Percentiles rank a stretch among this genome's conserved stretches.
These are phyloP conservation scores for Coptodon rendalli DNA, from an alignment of 2,113 vertebrate genomes.

Conservation along the genomic window DNA sequence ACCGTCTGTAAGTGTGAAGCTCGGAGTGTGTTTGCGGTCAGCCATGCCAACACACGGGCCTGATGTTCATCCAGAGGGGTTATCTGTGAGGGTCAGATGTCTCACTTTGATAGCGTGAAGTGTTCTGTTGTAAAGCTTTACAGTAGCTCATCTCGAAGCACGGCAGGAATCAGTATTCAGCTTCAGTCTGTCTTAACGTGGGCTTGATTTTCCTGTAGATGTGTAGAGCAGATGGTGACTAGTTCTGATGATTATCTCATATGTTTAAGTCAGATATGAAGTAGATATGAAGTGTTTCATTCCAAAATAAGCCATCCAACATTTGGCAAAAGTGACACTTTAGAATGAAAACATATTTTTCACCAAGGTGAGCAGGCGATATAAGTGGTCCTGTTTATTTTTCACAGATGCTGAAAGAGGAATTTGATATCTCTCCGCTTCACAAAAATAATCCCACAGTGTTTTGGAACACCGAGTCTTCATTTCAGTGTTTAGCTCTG, in stretches of 20 bases:
- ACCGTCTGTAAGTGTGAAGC: not conserved
- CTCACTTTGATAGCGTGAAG: not conserved
- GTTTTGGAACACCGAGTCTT: constrained; percentile 28
- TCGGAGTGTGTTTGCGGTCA: not conserved
- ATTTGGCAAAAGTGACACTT: not conserved
- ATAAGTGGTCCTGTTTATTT: not conserved
- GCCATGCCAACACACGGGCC: not conserved
- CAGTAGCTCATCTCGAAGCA: not conserved
- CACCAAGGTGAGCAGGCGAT: not conserved
- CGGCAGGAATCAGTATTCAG: not conserved
- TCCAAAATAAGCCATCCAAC: constrained; percentile 16
- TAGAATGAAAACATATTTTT: not conserved
- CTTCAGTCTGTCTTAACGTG: not conserved
- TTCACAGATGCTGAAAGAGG: not conserved
- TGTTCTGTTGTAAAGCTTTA: not conserved
- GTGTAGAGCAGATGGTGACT: constrained; percentile 34
- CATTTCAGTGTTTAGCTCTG: constrained; percentile 16
- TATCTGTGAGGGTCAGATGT: constrained; percentile 12
- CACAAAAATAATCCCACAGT: not conserved
- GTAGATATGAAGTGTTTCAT: constrained; percentile 26
- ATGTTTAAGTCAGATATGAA: constrained; percentile 32
- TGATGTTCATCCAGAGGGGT: not conserved
- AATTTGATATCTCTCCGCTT: not conserved
- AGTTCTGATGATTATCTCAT: constrained; percentile 14
- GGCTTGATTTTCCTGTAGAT: constrained; percentile 1